Evolutionary conservation across 1,140 invertebrate genomes (phyloP).

Genomic region (Eumaeus atala): DNA sequence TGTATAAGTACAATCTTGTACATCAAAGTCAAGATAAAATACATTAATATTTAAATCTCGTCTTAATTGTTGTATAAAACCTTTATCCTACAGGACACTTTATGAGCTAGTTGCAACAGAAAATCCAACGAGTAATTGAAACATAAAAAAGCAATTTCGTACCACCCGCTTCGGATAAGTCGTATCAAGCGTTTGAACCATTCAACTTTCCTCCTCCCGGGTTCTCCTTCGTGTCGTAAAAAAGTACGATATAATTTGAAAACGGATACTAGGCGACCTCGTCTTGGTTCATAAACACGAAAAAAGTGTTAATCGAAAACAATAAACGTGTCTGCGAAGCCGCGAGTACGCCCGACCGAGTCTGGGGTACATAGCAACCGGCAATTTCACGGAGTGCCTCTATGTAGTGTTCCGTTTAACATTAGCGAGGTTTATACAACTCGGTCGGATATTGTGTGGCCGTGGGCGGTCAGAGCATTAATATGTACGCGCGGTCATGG

Average conservation of each 20-base stretch:
- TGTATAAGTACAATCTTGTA: too few species aligned
- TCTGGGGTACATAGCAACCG: slow-evolving; percentile 28
- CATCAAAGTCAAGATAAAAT: too few species aligned
- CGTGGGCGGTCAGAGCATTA: slow-evolving; percentile 64
- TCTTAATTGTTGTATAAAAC: too few species aligned
- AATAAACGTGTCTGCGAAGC: slow-evolving; percentile 60
- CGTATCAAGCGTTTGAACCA: neutral
- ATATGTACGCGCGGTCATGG: slow-evolving; percentile 60
- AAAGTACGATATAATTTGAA: slow-evolving; percentile 34
- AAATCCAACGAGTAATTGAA: slow-evolving; percentile 5
- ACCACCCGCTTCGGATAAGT: neutral
- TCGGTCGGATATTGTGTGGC: slow-evolving; percentile 43
- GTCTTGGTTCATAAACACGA: slow-evolving; percentile 56
- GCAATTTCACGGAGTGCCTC: slow-evolving; percentile 19
- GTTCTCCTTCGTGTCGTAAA: slow-evolving; percentile 37
- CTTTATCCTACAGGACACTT: too few species aligned
- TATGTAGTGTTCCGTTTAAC: slow-evolving; percentile 26
- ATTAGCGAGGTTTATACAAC: slow-evolving; percentile 37
- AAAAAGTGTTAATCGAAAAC: slow-evolving; percentile 66
- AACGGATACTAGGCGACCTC: slow-evolving; percentile 61
- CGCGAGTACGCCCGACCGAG: slow-evolving; percentile 29
- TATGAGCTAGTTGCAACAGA: too few species aligned
- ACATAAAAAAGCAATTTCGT: slow-evolving; percentile 10
- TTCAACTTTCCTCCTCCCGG: slow-evolving; percentile 1
- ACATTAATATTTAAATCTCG: too few species aligned